Percentiles rank a stretch among this genome's conserved stretches.
Conservation (phyloP, 1,140 invertebrate species). For the Helicoverpa armigera region DNA sequence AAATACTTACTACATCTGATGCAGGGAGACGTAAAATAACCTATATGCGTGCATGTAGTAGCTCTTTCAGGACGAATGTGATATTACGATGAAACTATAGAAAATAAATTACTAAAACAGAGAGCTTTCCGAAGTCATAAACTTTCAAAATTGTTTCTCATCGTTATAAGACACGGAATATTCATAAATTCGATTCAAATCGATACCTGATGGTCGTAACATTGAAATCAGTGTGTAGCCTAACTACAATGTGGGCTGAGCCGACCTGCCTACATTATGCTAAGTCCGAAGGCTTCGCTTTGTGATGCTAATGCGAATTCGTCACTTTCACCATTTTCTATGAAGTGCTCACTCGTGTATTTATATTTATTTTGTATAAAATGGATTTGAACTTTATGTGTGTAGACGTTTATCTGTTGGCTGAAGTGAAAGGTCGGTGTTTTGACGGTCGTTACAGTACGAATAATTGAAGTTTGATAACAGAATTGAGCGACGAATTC, state of each 20-base stretch:
- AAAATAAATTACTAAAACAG: no score
- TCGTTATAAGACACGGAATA: no score
- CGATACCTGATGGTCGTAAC: not conserved
- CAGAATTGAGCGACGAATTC: no score
- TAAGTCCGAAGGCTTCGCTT: conserved; percentile 10
- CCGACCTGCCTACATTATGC: conserved; percentile 21
- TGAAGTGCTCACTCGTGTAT: conserved; percentile 18
- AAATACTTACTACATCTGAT: no score
- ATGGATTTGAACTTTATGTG: conserved; percentile 18
- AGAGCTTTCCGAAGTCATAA: no score
- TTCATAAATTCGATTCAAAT: not conserved
- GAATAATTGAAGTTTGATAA: no score
- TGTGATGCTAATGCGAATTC: conserved; percentile 37
- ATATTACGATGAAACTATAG: no score
- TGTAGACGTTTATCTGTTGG: not conserved
- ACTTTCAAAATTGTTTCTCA: no score
- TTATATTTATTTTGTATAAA: conserved; percentile 20
- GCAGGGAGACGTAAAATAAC: no score
- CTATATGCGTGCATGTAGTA: no score
- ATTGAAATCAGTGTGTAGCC: conserved; percentile 20
- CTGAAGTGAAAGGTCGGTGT: not conserved
- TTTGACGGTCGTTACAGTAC: no score
- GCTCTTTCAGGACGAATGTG: no score
- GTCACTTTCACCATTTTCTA: conserved; percentile 19
- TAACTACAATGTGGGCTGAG: not conserved